These are phyloP conservation scores for Coilia nasus DNA, from an alignment of 2,797 vertebrate species.

Conservation along the genomic window DNA sequence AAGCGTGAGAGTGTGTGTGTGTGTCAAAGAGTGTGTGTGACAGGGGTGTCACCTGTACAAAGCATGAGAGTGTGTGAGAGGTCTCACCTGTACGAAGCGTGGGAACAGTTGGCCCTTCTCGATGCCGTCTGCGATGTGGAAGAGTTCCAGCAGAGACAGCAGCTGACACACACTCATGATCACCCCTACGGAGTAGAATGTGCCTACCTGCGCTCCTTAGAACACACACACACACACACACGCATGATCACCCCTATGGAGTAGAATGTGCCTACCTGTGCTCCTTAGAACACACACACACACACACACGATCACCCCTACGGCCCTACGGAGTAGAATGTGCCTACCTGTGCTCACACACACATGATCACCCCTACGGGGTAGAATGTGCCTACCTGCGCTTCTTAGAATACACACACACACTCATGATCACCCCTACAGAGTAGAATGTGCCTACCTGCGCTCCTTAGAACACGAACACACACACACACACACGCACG, in stretches of 20 bases:
- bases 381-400: no score
- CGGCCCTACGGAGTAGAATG: slow-evolving; percentile 89
- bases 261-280: no score
- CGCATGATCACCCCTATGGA: no score
- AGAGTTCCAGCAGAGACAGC: slow-evolving; percentile 85
- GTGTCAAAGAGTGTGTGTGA: no score
- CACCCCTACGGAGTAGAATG: slow-evolving; percentile 89
- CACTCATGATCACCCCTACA: slow-evolving; percentile 87
- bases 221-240: neutral
- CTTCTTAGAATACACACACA: slow-evolving; percentile 65
- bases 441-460: slow-evolving; percentile 90
- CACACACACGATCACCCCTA: slow-evolving; percentile 86
- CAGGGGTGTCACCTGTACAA: no score
- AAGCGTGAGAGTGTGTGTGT: neutral
- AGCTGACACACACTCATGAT: slow-evolving; percentile 90
- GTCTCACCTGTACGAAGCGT: slow-evolving; percentile 83
- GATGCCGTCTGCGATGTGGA: slow-evolving; percentile 84
- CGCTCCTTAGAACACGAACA: slow-evolving; percentile 56
- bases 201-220: slow-evolving; percentile 87
- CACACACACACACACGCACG: neutral
- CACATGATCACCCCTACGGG: neutral
- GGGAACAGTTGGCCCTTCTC: slow-evolving; percentile 82
- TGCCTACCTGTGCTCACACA: slow-evolving; percentile 81
- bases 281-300: slow-evolving; percentile 64
- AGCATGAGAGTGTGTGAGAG: neutral